Evolutionary conservation across 1,140 invertebrate genomes (phyloP).

Genomic region (Lepidotrigona ventralis): DNA sequence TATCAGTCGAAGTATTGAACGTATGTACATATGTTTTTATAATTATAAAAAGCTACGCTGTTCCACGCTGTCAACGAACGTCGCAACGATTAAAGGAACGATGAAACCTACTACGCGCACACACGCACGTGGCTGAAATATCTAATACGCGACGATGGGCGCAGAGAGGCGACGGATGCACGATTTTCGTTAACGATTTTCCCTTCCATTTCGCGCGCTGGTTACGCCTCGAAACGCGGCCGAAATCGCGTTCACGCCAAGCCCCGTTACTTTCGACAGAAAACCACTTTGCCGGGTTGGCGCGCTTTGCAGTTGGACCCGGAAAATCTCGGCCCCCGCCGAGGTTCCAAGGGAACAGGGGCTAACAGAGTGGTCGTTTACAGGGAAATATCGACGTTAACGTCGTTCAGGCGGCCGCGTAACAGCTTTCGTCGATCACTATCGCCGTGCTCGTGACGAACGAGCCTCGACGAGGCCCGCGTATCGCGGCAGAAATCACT

Average conservation of each 20-base stretch:
- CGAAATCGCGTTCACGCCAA: constrained; percentile 45
- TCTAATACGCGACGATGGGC: neutral
- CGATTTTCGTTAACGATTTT: constrained; percentile 28
- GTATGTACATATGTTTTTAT: neutral
- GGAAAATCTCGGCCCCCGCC: constrained; percentile 30
- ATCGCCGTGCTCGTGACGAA: constrained; percentile 46
- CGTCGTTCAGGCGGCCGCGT: constrained; percentile 47
- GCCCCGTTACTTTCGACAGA: constrained; percentile 40
- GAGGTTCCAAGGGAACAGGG: neutral
- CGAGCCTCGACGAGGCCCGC: constrained; percentile 18
- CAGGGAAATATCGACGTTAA: constrained; percentile 59
- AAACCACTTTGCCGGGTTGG: constrained; percentile 41
- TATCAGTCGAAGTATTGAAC: neutral
- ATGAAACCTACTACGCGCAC: neutral
- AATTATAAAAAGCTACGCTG: neutral
- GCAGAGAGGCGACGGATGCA: neutral
- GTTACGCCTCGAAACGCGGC: constrained; percentile 3
- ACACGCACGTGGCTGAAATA: neutral
- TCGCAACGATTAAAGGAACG: neutral
- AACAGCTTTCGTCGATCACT: constrained; percentile 51
- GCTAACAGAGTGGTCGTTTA: constrained; percentile 39
- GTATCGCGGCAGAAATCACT: constrained; percentile 71
- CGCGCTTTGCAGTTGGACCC: constrained; percentile 34
- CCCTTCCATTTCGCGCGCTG: neutral
- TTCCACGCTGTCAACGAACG: neutral